Evolutionary conservation across 2,888 invertebrate genomes (phyloP).

Genomic region (Caenorhabditis parvicauda): DNA sequence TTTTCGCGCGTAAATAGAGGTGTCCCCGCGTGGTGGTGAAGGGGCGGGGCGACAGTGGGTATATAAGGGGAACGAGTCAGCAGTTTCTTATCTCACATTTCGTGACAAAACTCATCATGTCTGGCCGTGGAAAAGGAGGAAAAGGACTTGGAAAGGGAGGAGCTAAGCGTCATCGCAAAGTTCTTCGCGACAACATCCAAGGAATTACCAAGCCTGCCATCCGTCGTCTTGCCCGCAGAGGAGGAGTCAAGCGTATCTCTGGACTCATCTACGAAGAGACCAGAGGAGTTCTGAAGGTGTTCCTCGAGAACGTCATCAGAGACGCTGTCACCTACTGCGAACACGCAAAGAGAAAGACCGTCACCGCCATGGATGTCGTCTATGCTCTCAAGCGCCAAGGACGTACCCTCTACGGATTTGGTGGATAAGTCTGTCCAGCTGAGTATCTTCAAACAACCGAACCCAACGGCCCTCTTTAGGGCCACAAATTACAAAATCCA

Average conservation of each 20-base stretch:
- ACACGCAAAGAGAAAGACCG: constrained; percentile 82
- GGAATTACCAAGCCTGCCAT: constrained; percentile 73
- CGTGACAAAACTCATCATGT: no score
- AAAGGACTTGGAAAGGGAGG: no score
- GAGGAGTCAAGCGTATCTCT: constrained; percentile 60
- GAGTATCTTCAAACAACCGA: background rate
- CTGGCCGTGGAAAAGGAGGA: no score
- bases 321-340: constrained; percentile 83
- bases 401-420: constrained; percentile 57
- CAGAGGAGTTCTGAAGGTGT: constrained; percentile 45
- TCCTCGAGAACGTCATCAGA: constrained; percentile 72
- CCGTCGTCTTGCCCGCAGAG: constrained; percentile 64
- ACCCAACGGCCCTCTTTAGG: constrained; percentile 46
- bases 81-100: no score
- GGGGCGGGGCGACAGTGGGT: no score
- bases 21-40: no score
- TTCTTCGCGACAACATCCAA: no score
- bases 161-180: no score
- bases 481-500: no score
- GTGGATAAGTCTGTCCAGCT: no score
- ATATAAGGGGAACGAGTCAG: no score
- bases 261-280: constrained; percentile 55
- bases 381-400: constrained; percentile 66
- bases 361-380: constrained; percentile 79
- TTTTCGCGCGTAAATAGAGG: no score